Percentiles rank a stretch among this genome's conserved stretches.
Conservation (phyloP, 2,113 vertebrate species). For the Galemys pyrenaicus region DNA sequence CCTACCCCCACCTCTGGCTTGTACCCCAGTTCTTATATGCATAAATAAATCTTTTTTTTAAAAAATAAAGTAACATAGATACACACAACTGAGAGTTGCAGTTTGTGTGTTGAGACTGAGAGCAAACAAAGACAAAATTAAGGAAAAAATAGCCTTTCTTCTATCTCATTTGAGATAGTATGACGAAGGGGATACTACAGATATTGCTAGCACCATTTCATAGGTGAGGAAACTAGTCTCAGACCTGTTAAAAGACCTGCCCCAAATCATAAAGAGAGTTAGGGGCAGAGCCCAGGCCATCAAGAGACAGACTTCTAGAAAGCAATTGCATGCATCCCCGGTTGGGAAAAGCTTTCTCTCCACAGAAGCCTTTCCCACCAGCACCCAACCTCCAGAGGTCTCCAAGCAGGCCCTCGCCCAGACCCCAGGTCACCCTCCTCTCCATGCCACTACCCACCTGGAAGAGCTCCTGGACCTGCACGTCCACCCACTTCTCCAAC, state of each 20-base stretch:
- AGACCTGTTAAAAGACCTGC: not conserved
- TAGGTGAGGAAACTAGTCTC: not conserved
- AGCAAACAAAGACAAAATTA: slow-evolving; percentile 14
- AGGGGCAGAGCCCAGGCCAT: not conserved
- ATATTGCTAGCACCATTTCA: not conserved
- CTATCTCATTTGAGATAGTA: not conserved
- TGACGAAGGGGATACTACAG: not conserved
- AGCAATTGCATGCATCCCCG: not conserved
- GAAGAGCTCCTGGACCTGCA: slow-evolving; percentile 94
- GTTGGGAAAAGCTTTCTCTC: not conserved
- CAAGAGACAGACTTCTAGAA: not conserved
- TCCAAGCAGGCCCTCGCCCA: not conserved
- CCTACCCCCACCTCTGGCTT: too few relatives aligned
- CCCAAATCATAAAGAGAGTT: not conserved
- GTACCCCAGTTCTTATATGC: too few relatives aligned
- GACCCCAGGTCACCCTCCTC: not conserved
- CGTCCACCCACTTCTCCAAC: slow-evolving; percentile 96
- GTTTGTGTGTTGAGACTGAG: not conserved
- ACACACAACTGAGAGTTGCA: not conserved
- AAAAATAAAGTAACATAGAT: not conserved
- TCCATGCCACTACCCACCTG: slow-evolving; percentile 86
- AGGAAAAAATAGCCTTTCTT: not conserved
- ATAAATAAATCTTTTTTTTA: too few relatives aligned
- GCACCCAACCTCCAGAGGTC: not conserved
- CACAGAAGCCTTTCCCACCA: accelerated